Conservation (phyloP, 1,140 invertebrate genomes). For the Drosophila jambulina region DNA sequence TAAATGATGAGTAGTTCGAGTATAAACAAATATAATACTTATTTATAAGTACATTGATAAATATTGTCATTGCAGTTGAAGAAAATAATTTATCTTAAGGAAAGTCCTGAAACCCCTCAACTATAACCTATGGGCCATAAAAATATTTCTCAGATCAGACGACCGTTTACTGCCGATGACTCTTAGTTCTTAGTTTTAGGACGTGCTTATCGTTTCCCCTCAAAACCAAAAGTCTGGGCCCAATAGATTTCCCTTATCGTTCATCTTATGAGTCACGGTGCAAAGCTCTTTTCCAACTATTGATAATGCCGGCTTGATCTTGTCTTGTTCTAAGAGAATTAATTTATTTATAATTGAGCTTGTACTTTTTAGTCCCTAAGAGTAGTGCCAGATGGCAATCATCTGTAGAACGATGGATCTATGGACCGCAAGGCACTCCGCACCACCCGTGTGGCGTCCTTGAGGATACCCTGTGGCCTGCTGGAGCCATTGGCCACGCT, state of each 20-base stretch:
- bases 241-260: background rate
- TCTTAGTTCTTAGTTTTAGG: background rate
- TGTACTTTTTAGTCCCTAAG: conserved; percentile 28
- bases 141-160: conserved; percentile 9
- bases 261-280: background rate
- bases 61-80: background rate
- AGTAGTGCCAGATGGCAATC: conserved; percentile 23
- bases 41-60: no score
- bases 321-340: conserved; percentile 36
- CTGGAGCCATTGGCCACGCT: conserved; percentile 61
- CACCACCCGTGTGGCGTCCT: conserved; percentile 57
- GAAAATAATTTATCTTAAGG: background rate
- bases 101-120: background rate
- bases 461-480: conserved; percentile 43
- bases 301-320: background rate
- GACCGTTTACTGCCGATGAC: conserved; percentile 32
- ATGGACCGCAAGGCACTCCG: conserved; percentile 45
- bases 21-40: background rate
- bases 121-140: background rate
- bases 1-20: background rate
- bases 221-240: background rate
- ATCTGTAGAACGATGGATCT: conserved; percentile 26
- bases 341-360: conserved; percentile 60
- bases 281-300: background rate
- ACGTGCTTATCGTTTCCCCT: conserved; percentile 10